Base-by-base conservation (phyloP, 2,113 vertebrate genomes). In the Asarcornis scutulata region DNA sequence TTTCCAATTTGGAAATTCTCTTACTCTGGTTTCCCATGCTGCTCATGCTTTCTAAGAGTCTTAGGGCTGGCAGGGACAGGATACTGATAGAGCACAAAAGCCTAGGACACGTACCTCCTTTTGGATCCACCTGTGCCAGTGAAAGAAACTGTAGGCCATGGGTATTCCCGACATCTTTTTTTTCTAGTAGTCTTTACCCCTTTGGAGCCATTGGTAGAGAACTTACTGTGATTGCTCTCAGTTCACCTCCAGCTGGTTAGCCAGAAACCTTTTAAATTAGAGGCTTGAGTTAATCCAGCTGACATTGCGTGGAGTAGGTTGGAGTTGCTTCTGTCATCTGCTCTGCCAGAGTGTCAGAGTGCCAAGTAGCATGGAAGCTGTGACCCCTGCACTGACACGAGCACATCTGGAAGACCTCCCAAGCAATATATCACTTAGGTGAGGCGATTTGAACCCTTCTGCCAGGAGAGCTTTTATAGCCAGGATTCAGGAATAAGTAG, bases 241-340 rank as follows among this genome's bases (percentile, higher is more conserved):
- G 34, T 86, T 91, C 36, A 55, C 48, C 71, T 95, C 52, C 73
- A 91, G 29, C 78, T 91, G 89, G 26, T 84, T 91, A 76, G 58
- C 25, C 25, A 91, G 74, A 91, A 95, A 69, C 73, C 29, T 85
- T 91, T 94, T 60, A 52, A 82, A 87, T 91, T 38, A 91, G 44
- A 60, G 48, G 32, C 79, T 86, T 89, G 78, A 76, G 95, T 89
- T 85, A 85, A 93, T 87, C 67, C 67, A 83, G 13, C 38, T 69
- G 79, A 79, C 79, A 82, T 72, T 87, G 20, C 1, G 0, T 62
- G 62, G 53, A 69, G 34, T 58, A 32, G 67, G 58, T 89, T 94
- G 26, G 20, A 69, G 58, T 48, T 64, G 25, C 56, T 89, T 38
- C 63, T 87, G 56, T 89, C 89, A 91, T 60, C 34, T 26, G 13